These are phyloP conservation scores for Ashinkailepas kermadecensis DNA, from an alignment of 2,888 invertebrate species.

Conservation along the genomic window DNA sequence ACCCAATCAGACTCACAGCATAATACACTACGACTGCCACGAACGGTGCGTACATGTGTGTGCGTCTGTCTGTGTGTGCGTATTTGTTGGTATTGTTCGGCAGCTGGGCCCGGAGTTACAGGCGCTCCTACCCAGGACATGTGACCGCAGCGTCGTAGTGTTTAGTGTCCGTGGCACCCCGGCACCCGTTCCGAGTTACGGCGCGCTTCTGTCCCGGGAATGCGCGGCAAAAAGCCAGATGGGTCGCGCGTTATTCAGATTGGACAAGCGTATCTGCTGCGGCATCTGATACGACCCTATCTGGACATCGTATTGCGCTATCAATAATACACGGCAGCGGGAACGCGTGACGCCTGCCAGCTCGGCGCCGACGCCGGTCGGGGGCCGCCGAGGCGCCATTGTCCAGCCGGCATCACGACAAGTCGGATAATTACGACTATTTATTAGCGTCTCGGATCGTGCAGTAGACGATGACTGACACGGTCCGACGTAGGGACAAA, in stretches of 20 bases:
- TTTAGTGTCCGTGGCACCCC: too few relatives aligned
- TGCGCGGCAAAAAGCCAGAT: neutral
- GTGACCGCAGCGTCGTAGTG: too few relatives aligned
- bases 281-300: slow-evolving; percentile 8
- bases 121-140: too few relatives aligned
- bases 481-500: too few relatives aligned
- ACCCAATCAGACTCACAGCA: too few relatives aligned
- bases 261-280: neutral
- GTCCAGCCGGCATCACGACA: neutral
- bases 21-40: too few relatives aligned
- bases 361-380: neutral
- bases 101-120: too few relatives aligned
- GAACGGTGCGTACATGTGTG: too few relatives aligned
- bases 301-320: neutral
- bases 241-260: neutral
- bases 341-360: neutral
- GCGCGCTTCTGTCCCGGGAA: neutral
- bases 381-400: neutral
- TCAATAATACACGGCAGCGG: neutral
- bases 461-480: neutral
- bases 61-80: too few relatives aligned
- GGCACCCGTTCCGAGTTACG: neutral
- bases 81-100: too few relatives aligned
- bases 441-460: neutral
- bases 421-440: neutral